These are phyloP conservation scores for Sinonovacula constricta DNA, from an alignment of 1,140 invertebrate species.

Conservation along the genomic window DNA sequence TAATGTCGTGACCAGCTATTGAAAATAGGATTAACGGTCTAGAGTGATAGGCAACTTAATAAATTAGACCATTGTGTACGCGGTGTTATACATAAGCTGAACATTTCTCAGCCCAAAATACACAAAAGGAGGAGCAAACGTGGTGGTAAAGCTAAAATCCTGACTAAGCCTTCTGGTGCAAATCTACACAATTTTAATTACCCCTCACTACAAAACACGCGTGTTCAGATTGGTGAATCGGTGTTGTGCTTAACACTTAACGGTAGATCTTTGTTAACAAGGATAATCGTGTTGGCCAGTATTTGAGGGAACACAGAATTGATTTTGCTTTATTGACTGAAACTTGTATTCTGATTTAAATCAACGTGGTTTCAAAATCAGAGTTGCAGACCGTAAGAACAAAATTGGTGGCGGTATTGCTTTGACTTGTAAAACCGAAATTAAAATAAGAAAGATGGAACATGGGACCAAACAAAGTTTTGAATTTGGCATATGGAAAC, in stretches of 20 bases:
- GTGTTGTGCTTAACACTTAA: slow-evolving; percentile 3
- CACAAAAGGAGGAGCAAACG: slow-evolving; percentile 27
- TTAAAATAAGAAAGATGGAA: slow-evolving; percentile 20
- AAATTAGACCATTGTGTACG: slow-evolving; percentile 27
- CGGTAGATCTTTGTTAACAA: slow-evolving; percentile 26
- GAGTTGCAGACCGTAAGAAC: slow-evolving; percentile 23
- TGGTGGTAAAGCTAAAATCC: slow-evolving; percentile 11
- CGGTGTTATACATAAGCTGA: slow-evolving; percentile 26
- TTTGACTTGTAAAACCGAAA: slow-evolving; percentile 28
- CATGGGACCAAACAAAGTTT: slow-evolving; percentile 25
- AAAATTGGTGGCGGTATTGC: slow-evolving; percentile 37
- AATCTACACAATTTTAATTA: slow-evolving; percentile 28
- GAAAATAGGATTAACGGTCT: slow-evolving; percentile 1
- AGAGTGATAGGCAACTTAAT: slow-evolving; percentile 33
- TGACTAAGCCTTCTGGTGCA: slow-evolving; percentile 24
- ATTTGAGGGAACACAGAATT: slow-evolving; percentile 28
- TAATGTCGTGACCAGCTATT: not conserved
- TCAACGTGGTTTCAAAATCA: slow-evolving; percentile 7
- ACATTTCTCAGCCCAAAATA: slow-evolving; percentile 21
- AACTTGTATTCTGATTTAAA: slow-evolving; percentile 11
- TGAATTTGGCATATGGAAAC: slow-evolving; percentile 29
- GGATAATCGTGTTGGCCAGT: slow-evolving; percentile 28
- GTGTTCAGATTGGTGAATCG: slow-evolving; percentile 19
- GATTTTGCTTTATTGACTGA: slow-evolving; percentile 31
- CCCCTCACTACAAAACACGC: slow-evolving; percentile 1